These are phyloP conservation scores for Muricea muricata DNA, from an alignment of 92 coral and sea anemone genomes.

Conservation along the genomic window DNA sequence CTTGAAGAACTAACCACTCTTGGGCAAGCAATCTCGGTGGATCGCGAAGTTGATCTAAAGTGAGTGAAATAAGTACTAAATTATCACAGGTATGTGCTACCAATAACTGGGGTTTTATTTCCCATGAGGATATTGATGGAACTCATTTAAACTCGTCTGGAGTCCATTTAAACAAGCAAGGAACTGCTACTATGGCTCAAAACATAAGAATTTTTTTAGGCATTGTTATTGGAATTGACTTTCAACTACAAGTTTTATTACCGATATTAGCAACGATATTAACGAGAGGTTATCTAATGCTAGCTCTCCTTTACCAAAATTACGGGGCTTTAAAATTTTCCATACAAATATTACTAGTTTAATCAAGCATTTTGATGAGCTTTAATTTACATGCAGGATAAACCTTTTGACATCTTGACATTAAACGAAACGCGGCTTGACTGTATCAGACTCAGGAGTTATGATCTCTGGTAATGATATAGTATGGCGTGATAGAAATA, in stretches of 20 bases:
- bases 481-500: background rate
- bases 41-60: background rate
- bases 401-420: too few relatives aligned
- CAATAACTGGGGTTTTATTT: conserved; percentile 22
- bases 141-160: conserved; percentile 26
- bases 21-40: background rate
- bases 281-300: background rate
- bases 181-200: background rate
- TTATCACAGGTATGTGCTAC: conserved; percentile 1
- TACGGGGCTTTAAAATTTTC: too few relatives aligned
- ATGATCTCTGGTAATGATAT: conserved; percentile 8
- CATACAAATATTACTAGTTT: too few relatives aligned
- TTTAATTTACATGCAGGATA: too few relatives aligned
- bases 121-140: conserved; percentile 34
- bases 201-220: background rate
- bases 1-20: background rate
- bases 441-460: background rate
- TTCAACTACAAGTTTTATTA: background rate
- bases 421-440: background rate
- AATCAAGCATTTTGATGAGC: too few relatives aligned
- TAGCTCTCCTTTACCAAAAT: conserved; percentile 3
- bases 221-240: background rate
- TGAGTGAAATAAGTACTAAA: background rate
- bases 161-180: too few relatives aligned
- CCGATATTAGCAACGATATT: background rate